Base-by-base conservation (phyloP, 2,113 vertebrate genomes). In the Genyomyrus donnyi region DNA sequence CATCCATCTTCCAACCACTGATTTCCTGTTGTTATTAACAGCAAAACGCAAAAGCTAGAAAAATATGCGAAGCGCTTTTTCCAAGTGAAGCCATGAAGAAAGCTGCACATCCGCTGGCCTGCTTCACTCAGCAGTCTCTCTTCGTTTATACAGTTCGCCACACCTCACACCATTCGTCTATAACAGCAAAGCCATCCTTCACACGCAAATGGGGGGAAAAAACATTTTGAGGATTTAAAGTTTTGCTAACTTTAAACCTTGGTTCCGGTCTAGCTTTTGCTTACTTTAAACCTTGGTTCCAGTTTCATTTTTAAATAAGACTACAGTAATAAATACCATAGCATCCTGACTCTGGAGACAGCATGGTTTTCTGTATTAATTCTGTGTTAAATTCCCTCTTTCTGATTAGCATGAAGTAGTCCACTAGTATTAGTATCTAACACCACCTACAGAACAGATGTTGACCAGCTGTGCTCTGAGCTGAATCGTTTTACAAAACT, bases 1-100 rank as follows among this genome's bases (percentile, higher is more conserved):
- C 74, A 80, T 42, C 27, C 35, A 39, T 19, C 35, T 80, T 42
- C 74, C 74, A 80, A 80, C 31, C 35, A 80, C 35, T 80, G 35
- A 15, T 39, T 80, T 80, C 74, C 74, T 80, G 74, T 80, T 80
- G 15, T 80, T 80, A 80, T 42, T 80, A 80, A 80, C 74, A 80
- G 74, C 74, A 80, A 42, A 80, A 80, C 31, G 5, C 35, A 80
- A 80, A 80, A 42, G 35, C 31, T 19, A 80, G 17, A 42, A 80
- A 42, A 80, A 80, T 80, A 80, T 80, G 35, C 35, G 1, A 42
- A 80, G 9, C 74, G 42, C 74, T 80, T 80, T 31, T 80, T 42
- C 74, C 74, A 77, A 77, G 31, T 17, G 35, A 77, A 77, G 19
- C 74, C 74, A 7, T 15, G 74, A 42, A 42, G 42, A 52, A 39